Conservation (phyloP, 2,888 invertebrate species). For the Xestia ashworthii region DNA sequence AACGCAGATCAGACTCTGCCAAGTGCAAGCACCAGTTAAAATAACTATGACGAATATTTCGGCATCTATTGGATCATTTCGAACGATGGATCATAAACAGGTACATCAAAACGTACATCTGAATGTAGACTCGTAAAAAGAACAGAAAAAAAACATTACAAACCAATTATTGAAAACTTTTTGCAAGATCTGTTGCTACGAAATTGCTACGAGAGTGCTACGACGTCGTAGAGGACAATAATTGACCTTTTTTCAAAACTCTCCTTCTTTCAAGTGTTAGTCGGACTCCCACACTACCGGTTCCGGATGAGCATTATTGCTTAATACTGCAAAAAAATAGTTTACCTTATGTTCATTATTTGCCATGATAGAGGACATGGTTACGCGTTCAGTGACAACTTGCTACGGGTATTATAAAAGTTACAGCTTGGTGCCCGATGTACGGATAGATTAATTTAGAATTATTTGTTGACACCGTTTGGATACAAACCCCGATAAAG, state of each 20-base stretch:
- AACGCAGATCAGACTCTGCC: not conserved
- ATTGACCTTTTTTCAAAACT: not conserved
- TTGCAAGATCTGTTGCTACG: not conserved
- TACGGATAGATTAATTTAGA: not conserved
- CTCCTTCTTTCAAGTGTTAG: not conserved
- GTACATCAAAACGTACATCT: not conserved
- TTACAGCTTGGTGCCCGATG: not conserved
- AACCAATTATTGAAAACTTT: not conserved
- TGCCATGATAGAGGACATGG: not conserved
- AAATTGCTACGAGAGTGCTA: constrained; percentile 10
- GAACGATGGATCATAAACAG: not conserved
- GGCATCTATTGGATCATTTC: not conserved
- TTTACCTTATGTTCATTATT: not conserved
- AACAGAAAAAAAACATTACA: not conserved
- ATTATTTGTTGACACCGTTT: not conserved
- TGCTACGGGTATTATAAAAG: not conserved
- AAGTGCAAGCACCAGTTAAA: not conserved
- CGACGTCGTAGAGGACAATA: constrained; percentile 5
- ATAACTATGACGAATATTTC: not conserved
- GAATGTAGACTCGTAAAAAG: not conserved
- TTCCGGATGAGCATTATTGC: not conserved
- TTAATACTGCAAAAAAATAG: not conserved
- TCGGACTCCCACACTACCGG: not conserved
- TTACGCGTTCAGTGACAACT: not conserved
- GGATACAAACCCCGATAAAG: not conserved